Base-by-base conservation (phyloP, 2,113 vertebrate species). In the Apistogramma diplotaenia region DNA sequence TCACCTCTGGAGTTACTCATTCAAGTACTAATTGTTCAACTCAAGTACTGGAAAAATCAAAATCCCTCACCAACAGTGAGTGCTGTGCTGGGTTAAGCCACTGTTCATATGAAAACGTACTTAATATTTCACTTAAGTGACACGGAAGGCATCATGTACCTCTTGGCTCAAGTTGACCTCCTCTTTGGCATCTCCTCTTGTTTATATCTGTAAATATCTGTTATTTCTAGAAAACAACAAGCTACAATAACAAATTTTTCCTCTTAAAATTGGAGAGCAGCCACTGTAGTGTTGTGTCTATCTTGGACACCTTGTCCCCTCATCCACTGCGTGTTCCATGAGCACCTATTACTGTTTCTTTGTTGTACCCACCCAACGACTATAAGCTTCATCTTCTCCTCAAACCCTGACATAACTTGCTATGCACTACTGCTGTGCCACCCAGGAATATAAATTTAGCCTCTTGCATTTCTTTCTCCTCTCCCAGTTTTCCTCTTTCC, bases 81-180 rank as follows among this genome's bases (percentile, higher is more conserved):
- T 10, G 73, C 73, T 85, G 51, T 58, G 43, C 61, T 2, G 8
- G 15, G 77, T 83, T 76, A 67, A 87, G 25, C 55, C 61, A 25
- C 53, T 55, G 80, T 75, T 79, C 19, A 72, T 31, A 74, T 78
- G 23, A 78, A 58, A 85, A 75, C 55, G 55, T 31, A 78, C n/a
- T 73, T 55, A 40, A 82, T 56, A 78, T 73, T 82, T 85, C 18
- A 65, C 35, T 56, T 53, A 77, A 85, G 43, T 83, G 35, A 74
- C 71, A 76, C 76, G 21, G 33, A 74, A 58, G 37, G 9, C 70
- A 33, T 81, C 5, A 4, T 60, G 80, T 37, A 15, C 29, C 65
- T 37, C 55, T 11, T 15, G 46, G 54, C 76, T 85, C 72, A 75
- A 77, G 76, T 29, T 77, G 51, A 60, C 58, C 43, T 49, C 3